These are phyloP conservation scores for Leptinotarsa undecemlineata DNA, from an alignment of 1,140 invertebrate genomes.

Conservation along the genomic window DNA sequence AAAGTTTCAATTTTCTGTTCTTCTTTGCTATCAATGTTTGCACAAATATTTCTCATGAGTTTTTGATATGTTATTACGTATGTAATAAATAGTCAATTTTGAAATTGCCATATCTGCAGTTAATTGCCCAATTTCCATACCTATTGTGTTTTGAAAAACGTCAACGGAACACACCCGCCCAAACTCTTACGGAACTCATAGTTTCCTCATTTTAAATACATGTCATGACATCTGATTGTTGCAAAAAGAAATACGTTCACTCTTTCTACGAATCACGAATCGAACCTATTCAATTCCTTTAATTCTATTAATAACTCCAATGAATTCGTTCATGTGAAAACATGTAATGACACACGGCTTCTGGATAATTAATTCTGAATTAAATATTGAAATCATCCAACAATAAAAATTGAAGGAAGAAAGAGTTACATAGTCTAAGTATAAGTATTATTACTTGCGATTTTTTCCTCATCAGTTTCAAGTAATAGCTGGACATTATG, in stretches of 20 bases:
- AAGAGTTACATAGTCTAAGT: too few species aligned
- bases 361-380: constrained; percentile 1
- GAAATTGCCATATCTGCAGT: too few species aligned
- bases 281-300: neutral
- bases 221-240: neutral
- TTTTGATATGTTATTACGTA: too few species aligned
- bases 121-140: too few species aligned
- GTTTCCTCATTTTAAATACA: neutral
- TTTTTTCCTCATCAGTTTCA: neutral
- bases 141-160: too few species aligned
- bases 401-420: neutral
- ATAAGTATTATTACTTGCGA: neutral
- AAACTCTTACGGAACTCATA: too few species aligned
- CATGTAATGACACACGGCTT: neutral
- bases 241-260: neutral
- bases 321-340: constrained; percentile 6
- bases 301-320: neutral
- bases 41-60: too few species aligned
- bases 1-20: too few species aligned
- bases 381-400: neutral
- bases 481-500: too few species aligned
- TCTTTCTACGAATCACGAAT: neutral
- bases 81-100: too few species aligned
- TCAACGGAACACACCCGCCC: too few species aligned
- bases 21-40: too few species aligned